Evolutionary conservation across 2,113 vertebrate species (phyloP).

Genomic region (Equus przewalskii): DNA sequence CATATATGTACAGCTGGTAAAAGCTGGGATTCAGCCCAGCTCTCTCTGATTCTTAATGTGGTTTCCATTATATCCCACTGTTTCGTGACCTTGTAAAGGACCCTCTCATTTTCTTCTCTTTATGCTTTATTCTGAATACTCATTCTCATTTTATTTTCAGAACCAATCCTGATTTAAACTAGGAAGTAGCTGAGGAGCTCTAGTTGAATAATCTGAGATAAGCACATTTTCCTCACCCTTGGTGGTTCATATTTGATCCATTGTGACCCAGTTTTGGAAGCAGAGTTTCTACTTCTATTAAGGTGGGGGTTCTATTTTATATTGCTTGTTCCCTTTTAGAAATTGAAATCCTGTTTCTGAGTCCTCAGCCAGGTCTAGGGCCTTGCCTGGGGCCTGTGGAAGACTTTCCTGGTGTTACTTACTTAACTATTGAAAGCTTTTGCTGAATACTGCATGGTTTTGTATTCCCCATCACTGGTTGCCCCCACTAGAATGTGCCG

Average conservation of each 20-base stretch:
- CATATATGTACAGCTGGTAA: background rate
- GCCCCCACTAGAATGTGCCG: background rate
- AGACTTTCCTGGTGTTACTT: background rate
- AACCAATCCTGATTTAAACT: background rate
- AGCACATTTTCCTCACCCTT: background rate
- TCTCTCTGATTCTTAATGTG: background rate
- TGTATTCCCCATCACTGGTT: background rate
- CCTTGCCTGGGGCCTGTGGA: background rate
- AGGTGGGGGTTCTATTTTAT: background rate
- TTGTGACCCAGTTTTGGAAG: background rate
- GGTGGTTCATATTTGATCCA: background rate
- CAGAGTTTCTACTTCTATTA: background rate
- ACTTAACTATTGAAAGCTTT: background rate
- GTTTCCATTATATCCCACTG: background rate
- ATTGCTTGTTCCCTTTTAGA: background rate
- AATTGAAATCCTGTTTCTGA: background rate
- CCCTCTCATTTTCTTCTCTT: background rate
- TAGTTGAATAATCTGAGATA: background rate
- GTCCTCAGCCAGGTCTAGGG: background rate
- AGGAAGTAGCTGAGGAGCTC: background rate
- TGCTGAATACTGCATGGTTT: background rate
- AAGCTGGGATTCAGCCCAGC: background rate
- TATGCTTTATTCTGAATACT: background rate
- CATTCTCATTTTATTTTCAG: constrained; percentile 3
- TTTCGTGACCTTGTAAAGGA: background rate